Evolutionary conservation across 2,888 invertebrate genomes (phyloP), one percentile per base, ranked within the genome.

Genomic region (Molanna angustata): DNA sequence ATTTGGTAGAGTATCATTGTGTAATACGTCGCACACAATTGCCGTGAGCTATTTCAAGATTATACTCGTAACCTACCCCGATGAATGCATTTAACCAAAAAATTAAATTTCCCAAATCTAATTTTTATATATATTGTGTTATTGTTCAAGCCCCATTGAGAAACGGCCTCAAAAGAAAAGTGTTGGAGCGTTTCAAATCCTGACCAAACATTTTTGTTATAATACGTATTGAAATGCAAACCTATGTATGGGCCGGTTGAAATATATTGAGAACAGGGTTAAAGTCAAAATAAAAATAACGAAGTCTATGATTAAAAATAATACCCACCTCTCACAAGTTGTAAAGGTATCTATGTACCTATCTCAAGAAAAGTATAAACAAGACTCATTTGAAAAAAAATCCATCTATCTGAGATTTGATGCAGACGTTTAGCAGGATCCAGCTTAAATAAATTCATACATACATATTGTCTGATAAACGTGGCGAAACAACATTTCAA

Each of bases 21-120:
- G 4, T 27, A 3, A 2, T 21, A 20, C 20, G 27, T 32, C 22
- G 18, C 17, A 41, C 35, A 27, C 35, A 19, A 14, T 33, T 37
- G 40, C 44, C 42, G 27, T 17, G 54, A 45, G 3, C 42, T 14
- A 19, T 46, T 33, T 27, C 31, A 19, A 39, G 20, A 39, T 32
- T n/a, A n/a, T n/a, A n/a, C n/a, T n/a, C n/a, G 20, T 50, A 46
- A 50, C 37, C 37, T 42, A 39, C 42, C 45, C 49, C 32, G 58
- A 55, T 56, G 48, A 55, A 58, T 58, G 46, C 52, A 54, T 54
- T 56, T 56, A 33, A 58, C 58, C 58, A 58, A 58, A 54, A 58
- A 58, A 58, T 58, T 58, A 51, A 58, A 56, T 58, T 56, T 58
- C 56, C 58, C 58, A 58, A 58, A 58, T 58, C 58, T 58, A 56